Conservation (phyloP, 2,797 vertebrate species). For the Muraenolepis orangiensis region DNA sequence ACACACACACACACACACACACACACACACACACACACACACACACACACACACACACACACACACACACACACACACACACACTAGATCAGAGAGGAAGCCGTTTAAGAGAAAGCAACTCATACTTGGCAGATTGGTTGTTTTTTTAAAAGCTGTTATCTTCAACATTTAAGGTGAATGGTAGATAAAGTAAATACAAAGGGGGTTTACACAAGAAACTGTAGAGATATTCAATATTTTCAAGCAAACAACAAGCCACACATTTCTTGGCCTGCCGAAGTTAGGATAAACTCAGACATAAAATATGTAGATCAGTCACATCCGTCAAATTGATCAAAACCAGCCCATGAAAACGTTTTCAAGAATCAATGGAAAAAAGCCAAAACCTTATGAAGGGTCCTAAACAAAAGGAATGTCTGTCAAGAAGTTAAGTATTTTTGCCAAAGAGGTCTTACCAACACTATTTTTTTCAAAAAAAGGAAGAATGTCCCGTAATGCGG, state of each 20-base stretch:
- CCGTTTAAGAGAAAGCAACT: background rate
- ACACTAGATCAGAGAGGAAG: background rate
- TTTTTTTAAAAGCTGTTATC: background rate
- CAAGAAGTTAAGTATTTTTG: background rate
- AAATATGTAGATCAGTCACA: background rate
- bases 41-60: conserved; percentile 42
- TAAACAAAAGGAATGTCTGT: background rate
- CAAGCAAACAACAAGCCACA: background rate
- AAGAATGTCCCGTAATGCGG: conserved; percentile 17
- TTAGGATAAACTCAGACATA: background rate
- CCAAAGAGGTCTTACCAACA: background rate
- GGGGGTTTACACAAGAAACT: too few species aligned
- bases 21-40: conserved; percentile 28
- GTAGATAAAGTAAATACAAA: too few species aligned
- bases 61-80: conserved; percentile 14
- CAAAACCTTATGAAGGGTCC: background rate
- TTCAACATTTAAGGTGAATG: background rate
- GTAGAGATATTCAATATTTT: background rate
- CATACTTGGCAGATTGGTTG: background rate
- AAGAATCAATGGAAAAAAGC: background rate
- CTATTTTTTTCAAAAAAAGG: conserved; percentile 10
- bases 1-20: conserved; percentile 23
- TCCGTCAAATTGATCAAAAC: background rate
- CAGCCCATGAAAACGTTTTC: background rate
- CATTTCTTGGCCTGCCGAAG: background rate